Evolutionary conservation across 2,113 vertebrate species (phyloP), one percentile per base, ranked within the genome.

Genomic region (Cebus imitator): DNA sequence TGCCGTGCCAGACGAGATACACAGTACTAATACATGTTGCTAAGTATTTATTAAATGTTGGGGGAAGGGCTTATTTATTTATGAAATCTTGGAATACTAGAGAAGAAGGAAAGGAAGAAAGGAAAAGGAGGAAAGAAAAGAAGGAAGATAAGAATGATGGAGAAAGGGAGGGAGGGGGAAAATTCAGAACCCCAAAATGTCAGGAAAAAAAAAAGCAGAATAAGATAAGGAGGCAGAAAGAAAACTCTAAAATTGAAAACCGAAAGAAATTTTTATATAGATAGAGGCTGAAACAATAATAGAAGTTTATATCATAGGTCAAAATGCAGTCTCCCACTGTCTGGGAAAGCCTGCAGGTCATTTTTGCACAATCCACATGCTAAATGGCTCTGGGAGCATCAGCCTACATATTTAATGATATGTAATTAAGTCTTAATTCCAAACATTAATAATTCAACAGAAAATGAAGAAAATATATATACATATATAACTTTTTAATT

Each of bases 361-460:
- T 87, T 66, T 75, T 57, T 87, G 8, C n/a, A 61, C 37, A 76
- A n/a, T n/a, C 64, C 32, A 37, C 16, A 6, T 17, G 50, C 52
- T 61, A 52, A 85, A 58, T 32, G 68, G 8, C 37, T 57, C 43
- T 92, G 30, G 27, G 58, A 80, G 8, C 25, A 64, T 64, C 40
- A 43, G 10, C 9, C 78, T 20, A 12, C 61, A 66, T 45, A 84
- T 27, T 73, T 75, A 70, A 89, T 72, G 43, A 72, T n/a, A 68
- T 57, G 8, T 57, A 64, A 95, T 55, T 75, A 91, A 93, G 8
- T 75, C 70, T 97, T 75, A 92, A 81, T 88, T 68, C 76, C 76
- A 91, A 75, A 9, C 20, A 93, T 93, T 85, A 76, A 88, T 85
- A 93, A 95, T 91, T 95, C 64, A 96, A 81, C 43, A 85, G 48